Evolutionary conservation across 2,797 vertebrate species (phyloP).

Genomic region (Epinephelus coioides): DNA sequence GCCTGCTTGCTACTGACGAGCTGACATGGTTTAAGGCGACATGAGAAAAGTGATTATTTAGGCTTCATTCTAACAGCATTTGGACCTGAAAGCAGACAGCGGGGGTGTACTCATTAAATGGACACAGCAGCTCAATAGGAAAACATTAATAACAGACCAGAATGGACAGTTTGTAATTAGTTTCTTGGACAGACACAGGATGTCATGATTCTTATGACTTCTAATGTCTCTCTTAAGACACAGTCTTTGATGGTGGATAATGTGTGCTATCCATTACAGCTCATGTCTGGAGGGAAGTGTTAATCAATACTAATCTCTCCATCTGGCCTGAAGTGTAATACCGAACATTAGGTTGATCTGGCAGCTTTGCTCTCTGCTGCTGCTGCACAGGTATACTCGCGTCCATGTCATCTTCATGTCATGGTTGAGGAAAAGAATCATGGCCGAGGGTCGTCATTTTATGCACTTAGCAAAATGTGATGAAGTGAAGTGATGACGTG

Average conservation of each 20-base stretch:
- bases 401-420: neutral
- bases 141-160: conserved; percentile 1
- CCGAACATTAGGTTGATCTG: neutral
- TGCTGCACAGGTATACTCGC: neutral
- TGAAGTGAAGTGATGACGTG: too few species aligned
- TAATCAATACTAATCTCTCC: conserved; percentile 43
- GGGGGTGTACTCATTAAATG: neutral
- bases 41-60: neutral
- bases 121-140: neutral
- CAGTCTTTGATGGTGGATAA: conserved; percentile 26
- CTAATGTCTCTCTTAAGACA: conserved; percentile 28
- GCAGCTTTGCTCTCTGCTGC: neutral
- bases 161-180: neutral
- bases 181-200: conserved; percentile 12
- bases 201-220: conserved; percentile 11
- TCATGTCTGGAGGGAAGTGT: conserved; percentile 12
- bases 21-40: neutral
- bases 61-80: conserved; percentile 8
- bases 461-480: too few species aligned
- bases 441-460: too few species aligned
- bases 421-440: too few species aligned
- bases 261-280: conserved; percentile 7
- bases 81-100: neutral
- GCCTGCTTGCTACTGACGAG: neutral
- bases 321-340: conserved; percentile 12